Evolutionary conservation across 2,888 invertebrate genomes (phyloP), one percentile per base, ranked within the genome.

Genomic region (Lochmaea capreae): DNA sequence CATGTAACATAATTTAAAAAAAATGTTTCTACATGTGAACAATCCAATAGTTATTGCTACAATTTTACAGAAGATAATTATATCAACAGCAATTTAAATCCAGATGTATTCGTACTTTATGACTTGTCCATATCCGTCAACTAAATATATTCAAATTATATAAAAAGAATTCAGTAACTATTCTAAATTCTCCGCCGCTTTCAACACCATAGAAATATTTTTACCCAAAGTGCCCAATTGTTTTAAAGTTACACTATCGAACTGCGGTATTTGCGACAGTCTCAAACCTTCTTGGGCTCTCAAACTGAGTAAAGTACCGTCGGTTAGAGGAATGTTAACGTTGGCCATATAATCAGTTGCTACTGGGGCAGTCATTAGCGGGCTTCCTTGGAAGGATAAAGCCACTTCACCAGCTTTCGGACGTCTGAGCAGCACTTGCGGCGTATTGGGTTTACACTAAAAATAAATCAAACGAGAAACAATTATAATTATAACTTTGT

Each of bases 351-450:
- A 88, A 18, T 91, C 90, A 0, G 87, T 85, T 1, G 86, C 78
- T 12, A 87, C 81, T 3, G 85, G 84, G 0, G 90, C 89, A 61
- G 91, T 90, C 85, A 92, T 86, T 59, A 93, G 87, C 0, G 93
- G 93, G 69, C 92, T 93, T 9, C 93, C 93, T 6, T 91, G 89
- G 89, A 92, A 89, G 72, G 92, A 92, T 3, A 93, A 87, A 10
- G 91, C 92, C 88, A 91, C 90, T 87, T 93, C 93, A 0, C 92
- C 92, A 76, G 89, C 88, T 2, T 90, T 88, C 43, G 92, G 92
- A 78, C 90, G 88, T 39, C 93, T 88, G 22, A 93, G 85, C 57
- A 92, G 85, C 33, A 91, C 89, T 81, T 92, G 85, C 0, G 92
- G 90, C 0, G 91, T 90, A 72, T 92, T 89, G 0, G 92, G 91